Evolutionary conservation across 2,797 vertebrate species (phyloP), one percentile per base, ranked within the genome.

Genomic region (Harpagifer antarcticus): DNA sequence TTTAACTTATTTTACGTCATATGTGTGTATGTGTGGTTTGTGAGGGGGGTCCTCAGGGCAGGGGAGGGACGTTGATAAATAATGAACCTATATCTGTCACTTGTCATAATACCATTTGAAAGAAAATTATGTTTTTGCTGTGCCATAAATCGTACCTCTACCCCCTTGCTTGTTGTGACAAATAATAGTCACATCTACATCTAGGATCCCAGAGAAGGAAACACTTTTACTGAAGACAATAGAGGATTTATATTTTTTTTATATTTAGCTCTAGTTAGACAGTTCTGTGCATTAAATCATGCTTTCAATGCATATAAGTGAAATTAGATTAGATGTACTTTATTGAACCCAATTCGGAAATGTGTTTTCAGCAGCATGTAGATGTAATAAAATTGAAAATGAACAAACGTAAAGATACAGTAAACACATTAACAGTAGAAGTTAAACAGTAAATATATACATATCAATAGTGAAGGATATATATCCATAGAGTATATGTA

Each of bases 1-100:
- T 92, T 89, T 83, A 81, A 91, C 79, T 84, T 84, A 70, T 89
- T 91, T 82, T 55, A 73, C 72, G 67, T 65, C 33, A 52, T 56
- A 27, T 17, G 12, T 53, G 52, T 45, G 20, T 16, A 8, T 49
- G 19, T 9, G 55, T 15, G 20, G 37, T 12, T 42, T 10, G 49
- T 13, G 14, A 13, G 14, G 23, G 40, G 40, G 31, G 5, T 73
- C n/a, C 44, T 60, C 23, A 11, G 33, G 53, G 54, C 31, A 33
- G 23, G 37, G 23, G 44, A 12, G 33, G 33, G 33, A 37, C 54
- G 49, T 71, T 58, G 45, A 78, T 87, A 81, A 87, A 80, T 82
- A 85, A 86, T 81, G 70, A 68, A 55, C 71, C 64, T 31, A 49
- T 72, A 60, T 68, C 63, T 82, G 72, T 72, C 52, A 47, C 71